Base-by-base conservation (phyloP, 2,888 invertebrate genomes). In the Gastracanthus pulcherrimus region DNA sequence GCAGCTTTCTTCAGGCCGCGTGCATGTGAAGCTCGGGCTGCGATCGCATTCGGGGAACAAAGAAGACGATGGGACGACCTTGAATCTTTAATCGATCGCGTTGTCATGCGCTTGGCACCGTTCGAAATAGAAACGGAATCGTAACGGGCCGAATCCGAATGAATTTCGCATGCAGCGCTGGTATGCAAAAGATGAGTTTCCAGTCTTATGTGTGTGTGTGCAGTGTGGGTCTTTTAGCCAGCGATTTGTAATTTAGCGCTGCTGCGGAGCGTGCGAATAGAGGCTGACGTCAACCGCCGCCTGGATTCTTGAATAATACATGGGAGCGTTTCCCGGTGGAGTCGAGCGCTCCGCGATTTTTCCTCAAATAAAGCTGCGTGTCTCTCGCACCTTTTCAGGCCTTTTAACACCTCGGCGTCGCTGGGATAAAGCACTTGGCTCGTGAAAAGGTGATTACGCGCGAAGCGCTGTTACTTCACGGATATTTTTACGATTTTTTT, bases 301-400 rank as follows among this genome's bases (percentile, higher is more conserved):
- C 13, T 29, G n/a, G 4, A 16, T 45, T 66, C 29, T 36, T 76
- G 69, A 76, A 76, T 69, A 60, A 76, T 69, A 36, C 69, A 76
- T 60, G 19, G n/a, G n/a, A n/a, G n/a, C 36, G 41, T 58, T 19
- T 41, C 51, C 13, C 31, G 31, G 29, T 13, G 29, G n/a, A n/a
- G n/a, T n/a, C n/a, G n/a, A 13, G 16, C 2, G 60, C 13, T n/a
- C n/a, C n/a, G 16, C 26, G 48, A 77, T 70, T 77, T 77, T 70
- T 70, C 62, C 60, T 48, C 48, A 60, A 77, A 69, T 48, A 26
- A 26, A 19, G 34, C 29, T 29, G 41, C n/a, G n/a, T n/a, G n/a
- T n/a, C n/a, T n/a, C n/a, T n/a, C n/a, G n/a, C n/a, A n/a, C n/a
- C n/a, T n/a, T n/a, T n/a, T n/a, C n/a, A n/a, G n/a, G n/a, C n/a